Conservation (phyloP, 1,140 invertebrate genomes). For the Heterodera schachtii region DNA sequence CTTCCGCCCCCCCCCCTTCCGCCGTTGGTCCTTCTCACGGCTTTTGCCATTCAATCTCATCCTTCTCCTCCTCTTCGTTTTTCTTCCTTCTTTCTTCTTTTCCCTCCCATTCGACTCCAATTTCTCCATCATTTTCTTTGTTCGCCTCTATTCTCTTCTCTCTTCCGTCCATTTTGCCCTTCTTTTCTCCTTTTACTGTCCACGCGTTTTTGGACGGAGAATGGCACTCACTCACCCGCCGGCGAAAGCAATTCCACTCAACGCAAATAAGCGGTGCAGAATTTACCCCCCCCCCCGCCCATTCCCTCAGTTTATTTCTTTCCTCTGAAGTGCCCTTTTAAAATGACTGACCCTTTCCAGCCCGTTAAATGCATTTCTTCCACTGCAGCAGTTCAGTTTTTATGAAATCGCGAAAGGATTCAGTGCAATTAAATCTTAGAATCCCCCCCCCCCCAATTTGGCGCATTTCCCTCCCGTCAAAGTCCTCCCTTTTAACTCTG, state of each 20-base stretch:
- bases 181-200: background rate
- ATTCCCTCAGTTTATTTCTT: background rate
- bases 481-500: too few species aligned
- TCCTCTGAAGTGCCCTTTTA: background rate
- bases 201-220: background rate
- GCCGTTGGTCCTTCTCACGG: background rate
- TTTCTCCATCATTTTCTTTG: background rate
- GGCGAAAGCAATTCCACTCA: background rate
- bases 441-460: too few species aligned
- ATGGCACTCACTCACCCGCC: background rate
- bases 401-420: background rate
- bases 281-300: background rate
- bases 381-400: background rate
- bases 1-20: too few species aligned
- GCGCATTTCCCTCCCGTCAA: too few species aligned
- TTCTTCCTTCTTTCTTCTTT: background rate
- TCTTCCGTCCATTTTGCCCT: background rate
- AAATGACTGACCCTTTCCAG: background rate
- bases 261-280: background rate
- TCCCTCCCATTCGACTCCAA: background rate
- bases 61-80: background rate
- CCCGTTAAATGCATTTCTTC: background rate
- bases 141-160: background rate
- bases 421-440: too few species aligned
- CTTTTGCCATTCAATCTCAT: background rate